Evolutionary conservation across 1,140 invertebrate genomes (phyloP).

Genomic region (Chionoecetes opilio): DNA sequence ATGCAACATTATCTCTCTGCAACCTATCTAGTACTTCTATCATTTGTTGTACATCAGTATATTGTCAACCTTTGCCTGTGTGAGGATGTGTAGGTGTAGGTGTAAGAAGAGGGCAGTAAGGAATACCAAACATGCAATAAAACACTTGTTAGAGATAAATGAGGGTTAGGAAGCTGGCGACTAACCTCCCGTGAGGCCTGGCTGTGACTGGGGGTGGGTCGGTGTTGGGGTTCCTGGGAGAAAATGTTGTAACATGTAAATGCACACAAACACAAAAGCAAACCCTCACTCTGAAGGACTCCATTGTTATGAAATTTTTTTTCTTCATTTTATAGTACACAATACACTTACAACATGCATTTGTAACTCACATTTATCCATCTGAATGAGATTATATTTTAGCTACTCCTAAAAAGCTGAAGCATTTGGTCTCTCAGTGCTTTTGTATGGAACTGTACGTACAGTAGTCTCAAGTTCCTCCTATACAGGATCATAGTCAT

Average conservation of each 20-base stretch:
- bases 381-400: not conserved
- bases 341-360: not conserved
- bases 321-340: not conserved
- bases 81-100: too few species aligned
- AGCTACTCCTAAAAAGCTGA: not conserved
- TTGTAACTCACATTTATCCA: not conserved
- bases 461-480: too few species aligned
- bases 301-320: not conserved
- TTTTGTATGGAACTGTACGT: too few species aligned
- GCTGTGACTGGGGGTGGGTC: slow-evolving; percentile 61
- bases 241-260: slow-evolving; percentile 30
- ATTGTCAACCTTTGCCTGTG: too few species aligned
- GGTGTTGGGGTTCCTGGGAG: slow-evolving; percentile 53
- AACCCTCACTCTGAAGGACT: slow-evolving; percentile 3
- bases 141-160: not conserved
- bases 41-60: too few species aligned
- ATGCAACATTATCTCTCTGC: too few species aligned
- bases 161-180: slow-evolving; percentile 16
- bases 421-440: not conserved
- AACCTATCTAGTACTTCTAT: too few species aligned
- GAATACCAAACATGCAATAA: not conserved
- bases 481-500: too few species aligned
- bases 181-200: slow-evolving; percentile 68
- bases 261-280: not conserved
- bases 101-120: too few species aligned